These are phyloP conservation scores for Perodicticus potto DNA, from an alignment of 2,797 vertebrate species.

Conservation along the genomic window DNA sequence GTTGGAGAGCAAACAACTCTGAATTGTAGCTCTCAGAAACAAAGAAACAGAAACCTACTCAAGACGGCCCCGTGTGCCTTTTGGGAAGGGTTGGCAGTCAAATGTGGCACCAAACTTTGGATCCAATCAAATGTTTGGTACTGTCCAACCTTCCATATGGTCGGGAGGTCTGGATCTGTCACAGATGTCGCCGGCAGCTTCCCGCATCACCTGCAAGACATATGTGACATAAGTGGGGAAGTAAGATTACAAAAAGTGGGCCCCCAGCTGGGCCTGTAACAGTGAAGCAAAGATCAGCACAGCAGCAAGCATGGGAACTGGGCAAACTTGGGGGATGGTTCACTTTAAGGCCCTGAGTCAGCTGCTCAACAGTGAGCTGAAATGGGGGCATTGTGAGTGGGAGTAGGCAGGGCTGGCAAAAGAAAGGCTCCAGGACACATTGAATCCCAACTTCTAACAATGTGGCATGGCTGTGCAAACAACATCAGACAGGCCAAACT, in stretches of 20 bases:
- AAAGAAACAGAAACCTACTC: conserved; percentile 73
- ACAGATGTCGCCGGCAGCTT: conserved; percentile 80
- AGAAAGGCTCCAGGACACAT: conserved; percentile 75
- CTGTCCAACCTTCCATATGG: conserved; percentile 83
- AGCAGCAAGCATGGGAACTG: conserved; percentile 54
- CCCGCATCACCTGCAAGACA: conserved; percentile 82
- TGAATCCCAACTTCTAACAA: conserved; percentile 83
- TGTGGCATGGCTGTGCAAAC: conserved; percentile 84
- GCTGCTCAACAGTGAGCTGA: conserved; percentile 57
- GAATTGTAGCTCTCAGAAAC: conserved; percentile 66
- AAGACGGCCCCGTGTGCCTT: conserved; percentile 70
- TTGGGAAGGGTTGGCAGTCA: conserved; percentile 80
- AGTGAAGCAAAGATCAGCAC: conserved; percentile 50
- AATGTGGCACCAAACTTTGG: conserved; percentile 77
- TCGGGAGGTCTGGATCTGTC: conserved; percentile 78
- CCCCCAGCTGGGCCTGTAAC: conserved; percentile 53
- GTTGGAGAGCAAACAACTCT: conserved; percentile 41
- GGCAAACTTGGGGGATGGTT: conserved; percentile 34
- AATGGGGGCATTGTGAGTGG: conserved; percentile 46
- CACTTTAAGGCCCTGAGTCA: conserved; percentile 63
- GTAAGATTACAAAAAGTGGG: conserved; percentile 55
- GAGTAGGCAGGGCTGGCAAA: conserved; percentile 70
- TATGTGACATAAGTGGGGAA: conserved; percentile 74
- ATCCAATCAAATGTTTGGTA: conserved; percentile 81
- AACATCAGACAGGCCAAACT: conserved; percentile 85